Conservation (phyloP, 2,888 invertebrate species). For the Cartodere bifasciata region DNA sequence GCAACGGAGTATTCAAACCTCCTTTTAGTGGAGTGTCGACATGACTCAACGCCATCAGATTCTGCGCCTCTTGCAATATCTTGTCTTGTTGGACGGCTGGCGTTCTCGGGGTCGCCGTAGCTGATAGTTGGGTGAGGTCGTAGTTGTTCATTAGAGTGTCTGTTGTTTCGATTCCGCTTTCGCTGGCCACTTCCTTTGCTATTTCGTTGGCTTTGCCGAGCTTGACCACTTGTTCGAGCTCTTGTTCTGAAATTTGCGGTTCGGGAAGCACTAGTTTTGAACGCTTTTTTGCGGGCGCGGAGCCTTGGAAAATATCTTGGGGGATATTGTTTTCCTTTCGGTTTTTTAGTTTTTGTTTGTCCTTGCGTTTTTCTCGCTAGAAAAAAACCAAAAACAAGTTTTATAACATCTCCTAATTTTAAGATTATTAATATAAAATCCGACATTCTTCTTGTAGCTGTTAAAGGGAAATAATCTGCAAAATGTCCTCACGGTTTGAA, state of each 20-base stretch:
- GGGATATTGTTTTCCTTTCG: conserved; percentile 94
- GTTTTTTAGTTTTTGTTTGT: conserved; percentile 90
- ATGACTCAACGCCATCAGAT: conserved; percentile 95
- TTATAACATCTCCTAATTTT: too few species aligned
- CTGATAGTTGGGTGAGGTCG: conserved; percentile 60
- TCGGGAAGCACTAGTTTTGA: conserved; percentile 93
- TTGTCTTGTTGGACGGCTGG: conserved; percentile 75
- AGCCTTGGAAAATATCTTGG: conserved; percentile 71
- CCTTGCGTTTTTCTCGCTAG: conserved; percentile 80
- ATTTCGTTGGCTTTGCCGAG: conserved; percentile 82
- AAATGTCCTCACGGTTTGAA: too few species aligned
- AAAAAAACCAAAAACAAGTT: too few species aligned
- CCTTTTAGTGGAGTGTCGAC: conserved; percentile 96
- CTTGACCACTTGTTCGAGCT: conserved; percentile 84
- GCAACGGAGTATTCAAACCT: conserved; percentile 87
- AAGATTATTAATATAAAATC: too few species aligned
- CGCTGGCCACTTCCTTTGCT: conserved; percentile 77
- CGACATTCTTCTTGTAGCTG: too few species aligned
- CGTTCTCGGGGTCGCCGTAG: conserved; percentile 66
- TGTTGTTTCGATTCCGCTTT: conserved; percentile 62
- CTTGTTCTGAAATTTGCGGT: conserved; percentile 93
- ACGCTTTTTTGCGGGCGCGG: conserved; percentile 82
- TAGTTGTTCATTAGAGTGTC: conserved; percentile 87
- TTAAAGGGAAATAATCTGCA: too few species aligned
- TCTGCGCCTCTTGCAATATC: conserved; percentile 90